These are phyloP conservation scores for Margarornis squamiger DNA, from an alignment of 2,797 vertebrate genomes.

Conservation along the genomic window DNA sequence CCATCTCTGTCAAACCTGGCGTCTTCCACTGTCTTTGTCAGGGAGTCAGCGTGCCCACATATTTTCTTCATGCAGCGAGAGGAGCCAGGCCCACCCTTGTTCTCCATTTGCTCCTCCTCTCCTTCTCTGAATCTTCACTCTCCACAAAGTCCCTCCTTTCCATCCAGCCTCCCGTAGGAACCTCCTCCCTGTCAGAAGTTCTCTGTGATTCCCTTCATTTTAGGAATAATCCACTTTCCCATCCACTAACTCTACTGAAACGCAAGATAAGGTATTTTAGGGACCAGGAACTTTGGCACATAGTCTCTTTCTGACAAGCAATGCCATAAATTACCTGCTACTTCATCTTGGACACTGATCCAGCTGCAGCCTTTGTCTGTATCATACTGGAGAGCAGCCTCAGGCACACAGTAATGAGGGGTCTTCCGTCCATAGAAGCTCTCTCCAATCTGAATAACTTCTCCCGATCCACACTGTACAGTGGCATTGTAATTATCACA, in stretches of 20 bases:
- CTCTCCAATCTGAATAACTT: conserved; percentile 85
- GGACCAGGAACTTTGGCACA: not conserved
- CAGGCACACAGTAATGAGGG: conserved; percentile 82
- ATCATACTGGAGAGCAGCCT: not conserved
- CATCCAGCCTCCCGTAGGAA: not conserved
- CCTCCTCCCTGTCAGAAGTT: not conserved
- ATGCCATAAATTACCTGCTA: conserved; percentile 80
- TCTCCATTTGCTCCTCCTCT: not conserved
- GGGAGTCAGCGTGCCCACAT: fast-evolving
- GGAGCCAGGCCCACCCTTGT: not conserved
- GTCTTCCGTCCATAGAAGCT: conserved; percentile 88
- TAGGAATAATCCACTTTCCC: not conserved
- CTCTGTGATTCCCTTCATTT: not conserved
- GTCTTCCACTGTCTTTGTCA: not conserved
- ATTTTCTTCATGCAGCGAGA: not conserved
- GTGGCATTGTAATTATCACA: conserved; percentile 87
- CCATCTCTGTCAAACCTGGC: not conserved
- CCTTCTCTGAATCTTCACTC: not conserved
- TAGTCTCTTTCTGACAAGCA: not conserved
- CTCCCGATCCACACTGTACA: conserved; percentile 88
- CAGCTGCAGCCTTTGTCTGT: conserved; percentile 84
- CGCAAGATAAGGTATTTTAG: not conserved
- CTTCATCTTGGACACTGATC: conserved; percentile 82
- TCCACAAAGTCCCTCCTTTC: no score
- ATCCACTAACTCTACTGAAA: not conserved